Evolutionary conservation across 1,140 invertebrate genomes (phyloP), one percentile per base, ranked within the genome.

Genomic region (Oryzaephilus surinamensis): DNA sequence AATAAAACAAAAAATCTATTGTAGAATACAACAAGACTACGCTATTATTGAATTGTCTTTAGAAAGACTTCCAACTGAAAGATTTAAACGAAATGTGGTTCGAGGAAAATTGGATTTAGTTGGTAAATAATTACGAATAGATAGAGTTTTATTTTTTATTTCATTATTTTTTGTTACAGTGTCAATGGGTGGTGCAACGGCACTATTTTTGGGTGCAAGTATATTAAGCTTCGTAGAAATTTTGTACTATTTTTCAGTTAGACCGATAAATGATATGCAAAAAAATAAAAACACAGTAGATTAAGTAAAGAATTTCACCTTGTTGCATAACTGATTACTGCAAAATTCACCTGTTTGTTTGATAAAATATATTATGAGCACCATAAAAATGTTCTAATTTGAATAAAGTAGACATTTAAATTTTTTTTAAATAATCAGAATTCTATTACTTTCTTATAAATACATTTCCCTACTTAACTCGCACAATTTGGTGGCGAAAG

Each of bases 1-100:
- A 13, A 13, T 30, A 5, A 12, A 17, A 12, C 5, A 6, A 17
- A 6, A 14, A 14, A 24, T 17, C 18, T 29, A 35, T 51, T 54
- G 12, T 28, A 61, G 58, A 13, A 50, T 52, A 28, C 31, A 21
- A 2, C 45, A 54, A n/a, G 48, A 55, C 12, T 53, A 39, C 24
- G 54, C 61, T 7, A 38, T 53, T 17, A 50, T 66, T n/a, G 53
- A 60, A 34, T 43, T 69, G 21, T 35, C 40, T 8, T 43, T 68
- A 41, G 60, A 65, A 35, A 42, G 57, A 23, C 44, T 67, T 11
- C 65, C 67, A 8, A 59, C 55, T 11, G 60, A 66, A 32, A 28
- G 64, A 46, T 73, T 64, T 49, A 66, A 69, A 29, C 60, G 72
- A 6, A 68, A 69, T 38, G 66, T 71, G 0, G 61, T 74, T 3